These are phyloP conservation scores for Rambutsinella grinnellia DNA, from an alignment of 2,888 invertebrate species.

Conservation along the genomic window DNA sequence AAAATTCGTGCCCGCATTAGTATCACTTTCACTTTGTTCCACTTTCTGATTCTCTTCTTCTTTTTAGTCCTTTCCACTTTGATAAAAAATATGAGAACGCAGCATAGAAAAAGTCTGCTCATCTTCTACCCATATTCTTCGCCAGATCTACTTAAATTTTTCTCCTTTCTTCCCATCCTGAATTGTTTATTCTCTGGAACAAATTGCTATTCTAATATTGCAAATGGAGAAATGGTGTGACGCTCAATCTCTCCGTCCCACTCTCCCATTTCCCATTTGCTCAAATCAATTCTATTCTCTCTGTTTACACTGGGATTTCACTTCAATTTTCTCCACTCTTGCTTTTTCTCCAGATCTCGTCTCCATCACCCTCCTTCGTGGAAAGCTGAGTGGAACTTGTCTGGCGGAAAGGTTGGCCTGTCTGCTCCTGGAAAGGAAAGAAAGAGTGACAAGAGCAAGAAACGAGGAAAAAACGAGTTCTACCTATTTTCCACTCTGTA, in stretches of 20 bases:
- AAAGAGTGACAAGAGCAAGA: constrained; percentile 2
- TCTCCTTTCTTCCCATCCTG: constrained; percentile 1
- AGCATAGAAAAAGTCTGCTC: neutral
- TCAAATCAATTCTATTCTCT: neutral
- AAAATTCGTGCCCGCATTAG: constrained; percentile 12
- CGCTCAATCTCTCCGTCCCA: constrained; percentile 19
- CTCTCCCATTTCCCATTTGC: neutral
- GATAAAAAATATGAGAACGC: neutral
- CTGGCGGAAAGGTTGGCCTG: neutral
- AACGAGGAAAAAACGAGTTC: neutral
- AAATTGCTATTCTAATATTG: constrained; percentile 30
- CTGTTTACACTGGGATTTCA: neutral
- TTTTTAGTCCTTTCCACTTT: constrained; percentile 3
- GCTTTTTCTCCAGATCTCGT: neutral
- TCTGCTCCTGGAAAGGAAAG: neutral
- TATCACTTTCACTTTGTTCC: constrained; percentile 1
- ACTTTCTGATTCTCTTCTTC: constrained; percentile 2
- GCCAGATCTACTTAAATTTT: constrained; percentile 11
- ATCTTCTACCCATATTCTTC: neutral
- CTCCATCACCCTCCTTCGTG: neutral
- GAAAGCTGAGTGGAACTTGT: neutral
- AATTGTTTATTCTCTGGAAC: constrained; percentile 14
- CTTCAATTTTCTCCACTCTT: constrained; percentile 11
- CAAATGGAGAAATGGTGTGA: constrained; percentile 33
- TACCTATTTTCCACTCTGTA: neutral